Conservation (phyloP, 1,140 invertebrate genomes). For the Drosophila melanica region DNA sequence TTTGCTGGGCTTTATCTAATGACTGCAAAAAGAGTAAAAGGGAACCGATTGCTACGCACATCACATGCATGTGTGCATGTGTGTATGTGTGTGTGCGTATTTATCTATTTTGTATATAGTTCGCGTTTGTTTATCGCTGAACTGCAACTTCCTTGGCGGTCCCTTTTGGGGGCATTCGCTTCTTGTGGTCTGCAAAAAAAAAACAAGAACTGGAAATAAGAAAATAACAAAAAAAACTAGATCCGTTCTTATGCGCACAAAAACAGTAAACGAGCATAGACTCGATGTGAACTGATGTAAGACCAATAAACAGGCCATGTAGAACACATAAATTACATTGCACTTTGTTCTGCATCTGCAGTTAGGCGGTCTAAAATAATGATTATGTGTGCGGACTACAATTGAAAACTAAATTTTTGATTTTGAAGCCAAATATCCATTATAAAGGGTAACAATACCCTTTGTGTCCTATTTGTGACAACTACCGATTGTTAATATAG, state of each 20-base stretch:
- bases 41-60: conserved; percentile 7
- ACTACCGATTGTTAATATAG: too few relatives aligned
- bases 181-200: conserved; percentile 55
- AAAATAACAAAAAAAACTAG: neutral
- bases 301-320: conserved; percentile 24
- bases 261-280: conserved; percentile 17
- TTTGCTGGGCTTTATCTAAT: conserved; percentile 46
- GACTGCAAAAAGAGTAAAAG: conserved; percentile 22
- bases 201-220: conserved; percentile 13
- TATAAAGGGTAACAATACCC: too few relatives aligned
- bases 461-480: too few relatives aligned
- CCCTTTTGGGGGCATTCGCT: conserved; percentile 26
- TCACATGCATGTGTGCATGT: neutral
- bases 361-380: neutral
- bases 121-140: conserved; percentile 62
- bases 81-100: conserved; percentile 3
- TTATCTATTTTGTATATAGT: conserved; percentile 56
- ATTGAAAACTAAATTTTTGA: neutral
- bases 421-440: neutral
- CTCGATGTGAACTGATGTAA: conserved; percentile 42
- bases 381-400: neutral
- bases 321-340: conserved; percentile 21
- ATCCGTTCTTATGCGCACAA: conserved; percentile 27
- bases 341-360: conserved; percentile 28
- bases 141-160: conserved; percentile 62